Evolutionary conservation across 1,140 invertebrate species (phyloP).

Genomic region (Pseudomyrmex sp.): DNA sequence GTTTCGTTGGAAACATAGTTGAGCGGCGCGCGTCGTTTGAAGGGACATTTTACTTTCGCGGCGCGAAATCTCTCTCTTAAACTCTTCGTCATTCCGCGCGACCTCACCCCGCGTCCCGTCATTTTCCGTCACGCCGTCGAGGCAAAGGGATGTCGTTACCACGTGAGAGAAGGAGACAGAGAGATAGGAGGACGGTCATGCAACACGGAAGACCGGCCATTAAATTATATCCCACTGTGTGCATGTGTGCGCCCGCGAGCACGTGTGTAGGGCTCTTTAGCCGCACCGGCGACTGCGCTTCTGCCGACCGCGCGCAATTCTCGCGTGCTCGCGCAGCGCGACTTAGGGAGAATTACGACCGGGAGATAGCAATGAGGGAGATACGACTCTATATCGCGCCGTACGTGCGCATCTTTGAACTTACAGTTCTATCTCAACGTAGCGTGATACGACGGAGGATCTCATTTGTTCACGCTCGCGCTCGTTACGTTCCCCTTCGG

Average conservation of each 20-base stretch:
- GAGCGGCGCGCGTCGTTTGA: constrained; percentile 38
- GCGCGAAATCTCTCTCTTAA: constrained; percentile 18
- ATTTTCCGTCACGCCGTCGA: constrained; percentile 55
- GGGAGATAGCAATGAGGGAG: constrained; percentile 80
- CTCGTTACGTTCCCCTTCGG: not conserved
- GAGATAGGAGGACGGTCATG: constrained; percentile 76
- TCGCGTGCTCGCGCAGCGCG: constrained; percentile 76
- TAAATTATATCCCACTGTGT: constrained; percentile 79
- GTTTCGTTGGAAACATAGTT: constrained; percentile 22
- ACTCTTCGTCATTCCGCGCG: constrained; percentile 65
- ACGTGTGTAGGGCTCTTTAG: constrained; percentile 8
- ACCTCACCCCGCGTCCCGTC: constrained; percentile 62
- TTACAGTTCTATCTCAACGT: not conserved
- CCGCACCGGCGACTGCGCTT: constrained; percentile 19
- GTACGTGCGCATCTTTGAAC: constrained; percentile 29
- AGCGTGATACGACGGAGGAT: not conserved
- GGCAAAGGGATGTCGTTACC: constrained; percentile 74
- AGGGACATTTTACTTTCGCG: constrained; percentile 65
- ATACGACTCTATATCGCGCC: constrained; percentile 80
- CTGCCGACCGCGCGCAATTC: constrained; percentile 78
- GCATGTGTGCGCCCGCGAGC: constrained; percentile 21
- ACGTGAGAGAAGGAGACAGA: constrained; percentile 75
- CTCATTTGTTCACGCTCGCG: constrained; percentile 19
- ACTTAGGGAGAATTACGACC: constrained; percentile 80
- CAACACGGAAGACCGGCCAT: constrained; percentile 78